A percentile compares a stretch with the other conserved stretches of the same genome.
These are phyloP conservation scores for Epizoanthus ramosus DNA, from an alignment of 92 coral and sea anemone species.

Conservation along the genomic window DNA sequence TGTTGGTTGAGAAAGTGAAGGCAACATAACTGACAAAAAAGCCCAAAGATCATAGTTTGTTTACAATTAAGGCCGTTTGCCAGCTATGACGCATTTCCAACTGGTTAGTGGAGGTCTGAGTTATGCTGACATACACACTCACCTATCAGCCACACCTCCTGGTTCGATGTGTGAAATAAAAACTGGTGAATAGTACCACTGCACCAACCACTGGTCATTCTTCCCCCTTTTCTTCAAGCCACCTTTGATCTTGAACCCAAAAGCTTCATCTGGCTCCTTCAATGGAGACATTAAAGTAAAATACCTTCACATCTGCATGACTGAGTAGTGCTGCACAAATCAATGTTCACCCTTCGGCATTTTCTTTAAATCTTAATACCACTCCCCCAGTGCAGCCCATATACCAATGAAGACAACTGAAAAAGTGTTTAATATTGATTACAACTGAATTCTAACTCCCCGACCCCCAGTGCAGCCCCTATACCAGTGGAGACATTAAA, in stretches of 20 bases:
- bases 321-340: slow-evolving; percentile 62
- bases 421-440: too few relatives aligned
- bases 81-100: too few relatives aligned
- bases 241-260: slow-evolving; percentile 94
- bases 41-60: background rate
- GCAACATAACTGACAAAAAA: background rate
- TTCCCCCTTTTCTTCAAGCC: slow-evolving; percentile 81
- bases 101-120: background rate
- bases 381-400: too few relatives aligned
- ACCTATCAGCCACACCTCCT: slow-evolving; percentile 85
- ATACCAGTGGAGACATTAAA: slow-evolving; percentile 8
- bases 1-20: background rate
- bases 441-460: too few relatives aligned
- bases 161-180: slow-evolving; percentile 77
- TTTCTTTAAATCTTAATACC: slow-evolving; percentile 32
- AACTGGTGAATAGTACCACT: slow-evolving; percentile 79
- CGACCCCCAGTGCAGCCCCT: slow-evolving; percentile 56
- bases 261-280: slow-evolving; percentile 66
- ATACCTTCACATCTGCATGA: too few relatives aligned
- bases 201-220: slow-evolving; percentile 79
- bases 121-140: background rate
- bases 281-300: background rate
- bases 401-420: too few relatives aligned
- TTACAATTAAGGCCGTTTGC: background rate
- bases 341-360: slow-evolving; percentile 65